phyloP scores from a whole-genome alignment of 2,113 vertebrate genomes.

The Albula glossodonta region DNA sequence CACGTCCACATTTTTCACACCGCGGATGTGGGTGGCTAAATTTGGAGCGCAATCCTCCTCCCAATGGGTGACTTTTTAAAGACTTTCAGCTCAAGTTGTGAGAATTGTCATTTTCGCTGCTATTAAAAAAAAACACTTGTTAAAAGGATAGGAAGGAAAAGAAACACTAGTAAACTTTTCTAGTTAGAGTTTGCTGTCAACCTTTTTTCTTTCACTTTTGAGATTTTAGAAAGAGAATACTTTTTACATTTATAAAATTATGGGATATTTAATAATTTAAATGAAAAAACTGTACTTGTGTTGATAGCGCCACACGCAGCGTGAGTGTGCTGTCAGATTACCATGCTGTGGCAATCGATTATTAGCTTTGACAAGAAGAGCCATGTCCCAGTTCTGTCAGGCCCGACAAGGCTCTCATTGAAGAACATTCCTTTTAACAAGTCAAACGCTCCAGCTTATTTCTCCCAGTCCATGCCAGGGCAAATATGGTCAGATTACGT shows the following conservation, averaged over 20 bases:
- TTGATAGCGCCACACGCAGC: slow-evolving; percentile 36
- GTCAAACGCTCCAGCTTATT: slow-evolving; percentile 56
- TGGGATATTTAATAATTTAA: slow-evolving; percentile 50
- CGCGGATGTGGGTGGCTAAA: slow-evolving; percentile 60
- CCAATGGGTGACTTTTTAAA: slow-evolving; percentile 39
- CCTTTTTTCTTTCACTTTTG: background rate
- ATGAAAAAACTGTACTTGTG: slow-evolving; percentile 44
- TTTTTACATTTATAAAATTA: slow-evolving; percentile 49
- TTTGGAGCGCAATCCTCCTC: slow-evolving; percentile 44
- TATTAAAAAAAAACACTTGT: background rate
- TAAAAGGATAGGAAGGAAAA: background rate
- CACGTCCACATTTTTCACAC: slow-evolving; percentile 51
- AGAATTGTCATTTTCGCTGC: background rate
- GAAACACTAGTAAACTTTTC: background rate
- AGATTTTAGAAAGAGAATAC: slow-evolving; percentile 31
- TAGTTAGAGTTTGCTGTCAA: background rate
- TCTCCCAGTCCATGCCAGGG: slow-evolving; percentile 51
- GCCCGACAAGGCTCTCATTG: slow-evolving; percentile 60
- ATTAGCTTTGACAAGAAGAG: slow-evolving; percentile 70
- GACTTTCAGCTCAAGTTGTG: slow-evolving; percentile 45
- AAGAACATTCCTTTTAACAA: slow-evolving; percentile 69
- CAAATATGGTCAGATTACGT: slow-evolving; percentile 53
- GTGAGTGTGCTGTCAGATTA: slow-evolving; percentile 65
- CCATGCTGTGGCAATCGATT: slow-evolving; percentile 65
- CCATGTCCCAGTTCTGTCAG: slow-evolving; percentile 74